Conservation (phyloP, 1,140 invertebrate genomes). For the Apis florea region DNA sequence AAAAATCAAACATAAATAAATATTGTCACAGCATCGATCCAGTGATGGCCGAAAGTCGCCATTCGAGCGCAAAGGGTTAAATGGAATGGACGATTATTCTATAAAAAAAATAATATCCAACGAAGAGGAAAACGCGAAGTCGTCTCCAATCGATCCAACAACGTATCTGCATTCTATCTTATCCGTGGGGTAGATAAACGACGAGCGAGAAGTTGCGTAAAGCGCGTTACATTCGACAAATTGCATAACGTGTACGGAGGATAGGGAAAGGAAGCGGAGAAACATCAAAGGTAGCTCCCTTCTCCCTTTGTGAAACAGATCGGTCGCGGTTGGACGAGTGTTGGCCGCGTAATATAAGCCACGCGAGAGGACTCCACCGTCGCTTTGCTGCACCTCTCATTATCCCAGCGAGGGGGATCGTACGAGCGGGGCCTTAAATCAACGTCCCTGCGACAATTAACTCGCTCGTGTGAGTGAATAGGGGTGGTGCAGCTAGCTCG, state of each 20-base stretch:
- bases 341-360: constrained; percentile 50
- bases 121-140: too few relatives aligned
- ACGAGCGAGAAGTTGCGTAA: too few relatives aligned
- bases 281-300: not conserved
- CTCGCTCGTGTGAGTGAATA: constrained; percentile 64
- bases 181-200: not conserved
- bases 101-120: too few relatives aligned
- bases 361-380: constrained; percentile 42
- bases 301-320: constrained; percentile 30
- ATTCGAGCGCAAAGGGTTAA: too few relatives aligned
- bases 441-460: constrained; percentile 70
- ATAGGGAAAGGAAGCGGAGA: not conserved
- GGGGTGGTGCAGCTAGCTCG: constrained; percentile 54
- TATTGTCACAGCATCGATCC: too few relatives aligned
- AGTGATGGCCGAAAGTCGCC: too few relatives aligned
- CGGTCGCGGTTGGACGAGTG: constrained; percentile 19
- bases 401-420: constrained; percentile 57
- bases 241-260: not conserved
- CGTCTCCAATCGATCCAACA: too few relatives aligned
- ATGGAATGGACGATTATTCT: too few relatives aligned
- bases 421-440: constrained; percentile 60
- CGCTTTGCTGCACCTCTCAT: constrained; percentile 47
- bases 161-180: too few relatives aligned
- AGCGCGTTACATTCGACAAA: not conserved
- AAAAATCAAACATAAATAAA: too few relatives aligned